These are phyloP conservation scores for Drosophila percnosoma DNA, from an alignment of 2,888 invertebrate species.

Conservation along the genomic window DNA sequence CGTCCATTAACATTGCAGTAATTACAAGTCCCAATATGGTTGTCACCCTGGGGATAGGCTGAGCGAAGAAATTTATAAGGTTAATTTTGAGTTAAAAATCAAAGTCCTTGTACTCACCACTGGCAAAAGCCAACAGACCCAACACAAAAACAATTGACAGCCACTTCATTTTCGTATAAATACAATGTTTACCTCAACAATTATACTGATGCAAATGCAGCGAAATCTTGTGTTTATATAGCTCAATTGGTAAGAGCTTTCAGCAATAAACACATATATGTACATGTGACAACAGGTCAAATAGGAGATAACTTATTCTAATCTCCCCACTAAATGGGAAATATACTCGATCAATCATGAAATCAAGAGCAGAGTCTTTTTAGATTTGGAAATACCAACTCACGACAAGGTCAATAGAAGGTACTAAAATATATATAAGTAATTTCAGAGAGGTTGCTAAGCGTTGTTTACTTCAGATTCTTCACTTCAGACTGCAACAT, in stretches of 20 bases:
- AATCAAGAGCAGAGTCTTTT: no score
- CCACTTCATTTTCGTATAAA: slow-evolving; percentile 5
- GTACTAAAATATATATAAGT: neutral
- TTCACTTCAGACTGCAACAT: neutral
- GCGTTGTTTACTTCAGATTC: neutral
- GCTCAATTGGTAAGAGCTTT: neutral
- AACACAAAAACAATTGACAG: slow-evolving; percentile 6
- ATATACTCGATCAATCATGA: no score
- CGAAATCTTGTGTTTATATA: slow-evolving; percentile 1
- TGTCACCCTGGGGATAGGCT: slow-evolving; percentile 29
- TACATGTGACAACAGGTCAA: neutral
- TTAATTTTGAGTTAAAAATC: neutral
- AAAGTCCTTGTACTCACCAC: neutral
- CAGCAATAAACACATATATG: neutral
- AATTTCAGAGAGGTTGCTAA: neutral
- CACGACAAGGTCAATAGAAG: neutral
- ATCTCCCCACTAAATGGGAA: no score
- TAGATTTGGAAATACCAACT: neutral
- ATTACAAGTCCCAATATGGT: slow-evolving; percentile 52
- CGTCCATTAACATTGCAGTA: slow-evolving; percentile 54
- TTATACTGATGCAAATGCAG: neutral
- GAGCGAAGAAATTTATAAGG: neutral
- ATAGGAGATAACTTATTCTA: neutral
- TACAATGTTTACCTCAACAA: neutral
- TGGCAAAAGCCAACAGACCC: slow-evolving; percentile 10